phyloP scores from a whole-genome alignment of 2,797 vertebrate genomes.

The Acanthornis magna region DNA sequence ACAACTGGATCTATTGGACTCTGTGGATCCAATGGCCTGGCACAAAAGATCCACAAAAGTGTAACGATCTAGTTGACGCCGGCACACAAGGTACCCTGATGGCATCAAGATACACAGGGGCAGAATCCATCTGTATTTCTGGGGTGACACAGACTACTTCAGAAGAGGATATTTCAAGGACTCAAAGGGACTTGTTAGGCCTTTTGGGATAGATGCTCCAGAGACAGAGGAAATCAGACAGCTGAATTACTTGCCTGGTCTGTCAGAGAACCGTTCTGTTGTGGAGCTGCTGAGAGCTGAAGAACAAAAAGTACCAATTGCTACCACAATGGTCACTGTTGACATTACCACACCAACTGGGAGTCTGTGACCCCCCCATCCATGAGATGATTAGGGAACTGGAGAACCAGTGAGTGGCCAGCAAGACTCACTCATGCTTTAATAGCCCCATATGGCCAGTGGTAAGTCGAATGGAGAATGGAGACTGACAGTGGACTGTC shows the following conservation, averaged over 20 bases:
- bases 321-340: accelerated
- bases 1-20: not conserved
- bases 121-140: not conserved
- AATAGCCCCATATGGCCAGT: not conserved
- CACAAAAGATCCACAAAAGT: not conserved
- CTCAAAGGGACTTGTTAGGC: not conserved
- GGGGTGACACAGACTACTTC: not conserved
- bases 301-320: not conserved
- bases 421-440: not conserved
- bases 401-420: not conserved
- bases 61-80: not conserved
- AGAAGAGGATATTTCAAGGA: not conserved
- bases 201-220: not conserved
- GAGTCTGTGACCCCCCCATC: not conserved
- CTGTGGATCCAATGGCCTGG: not conserved
- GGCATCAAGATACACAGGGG: accelerated
- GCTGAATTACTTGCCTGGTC: not conserved
- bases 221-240: not conserved
- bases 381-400: not conserved
- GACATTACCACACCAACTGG: not conserved
- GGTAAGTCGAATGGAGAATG: not conserved
- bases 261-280: not conserved
- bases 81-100: not conserved
- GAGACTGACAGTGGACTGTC: not conserved
- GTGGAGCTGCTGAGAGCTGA: not conserved